Percentiles rank a stretch among this genome's conserved stretches.
Evolutionary conservation across 92 coral and sea anemone species (phyloP).

Genomic region (Bergia sp.): DNA sequence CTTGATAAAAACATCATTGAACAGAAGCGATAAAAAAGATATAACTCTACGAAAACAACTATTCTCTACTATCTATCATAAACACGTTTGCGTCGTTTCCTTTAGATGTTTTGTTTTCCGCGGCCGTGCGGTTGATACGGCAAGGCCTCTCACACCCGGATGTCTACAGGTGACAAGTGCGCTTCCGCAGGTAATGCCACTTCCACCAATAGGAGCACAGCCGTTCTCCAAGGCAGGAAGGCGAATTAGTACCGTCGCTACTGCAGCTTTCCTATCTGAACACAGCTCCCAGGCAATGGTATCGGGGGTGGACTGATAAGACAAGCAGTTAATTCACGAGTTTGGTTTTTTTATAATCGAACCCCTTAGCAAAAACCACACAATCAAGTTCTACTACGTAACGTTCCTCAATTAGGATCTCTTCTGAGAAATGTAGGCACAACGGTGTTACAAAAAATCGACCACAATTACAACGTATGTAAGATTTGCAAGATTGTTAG

Average conservation of each 20-base stretch:
- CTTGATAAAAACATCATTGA: too few relatives aligned
- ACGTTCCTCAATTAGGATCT: too few relatives aligned
- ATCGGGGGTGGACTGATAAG: constrained; percentile 8
- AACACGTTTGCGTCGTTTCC: constrained; percentile 14
- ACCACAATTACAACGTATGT: too few relatives aligned
- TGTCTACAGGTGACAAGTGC: constrained; percentile 22
- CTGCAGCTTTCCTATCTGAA: constrained; percentile 14
- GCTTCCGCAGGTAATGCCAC: constrained; percentile 34
- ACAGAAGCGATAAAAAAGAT: too few relatives aligned
- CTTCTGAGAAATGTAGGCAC: too few relatives aligned
- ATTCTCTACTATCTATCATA: constrained; percentile 12
- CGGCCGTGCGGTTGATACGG: neutral
- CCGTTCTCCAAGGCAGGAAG: constrained; percentile 25
- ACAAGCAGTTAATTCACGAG: neutral
- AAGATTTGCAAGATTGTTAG: too few relatives aligned
- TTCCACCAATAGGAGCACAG: constrained; percentile 30
- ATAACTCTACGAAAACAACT: too few relatives aligned
- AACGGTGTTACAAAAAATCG: too few relatives aligned
- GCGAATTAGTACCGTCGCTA: constrained; percentile 17
- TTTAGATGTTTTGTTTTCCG: constrained; percentile 7
- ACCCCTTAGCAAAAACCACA: too few relatives aligned
- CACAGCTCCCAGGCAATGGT: constrained; percentile 32
- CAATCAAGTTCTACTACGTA: too few relatives aligned
- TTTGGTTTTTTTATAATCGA: too few relatives aligned
- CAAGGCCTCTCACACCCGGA: neutral